Base-by-base conservation (phyloP, 2,113 vertebrate species). In the Pelobates fuscus region DNA sequence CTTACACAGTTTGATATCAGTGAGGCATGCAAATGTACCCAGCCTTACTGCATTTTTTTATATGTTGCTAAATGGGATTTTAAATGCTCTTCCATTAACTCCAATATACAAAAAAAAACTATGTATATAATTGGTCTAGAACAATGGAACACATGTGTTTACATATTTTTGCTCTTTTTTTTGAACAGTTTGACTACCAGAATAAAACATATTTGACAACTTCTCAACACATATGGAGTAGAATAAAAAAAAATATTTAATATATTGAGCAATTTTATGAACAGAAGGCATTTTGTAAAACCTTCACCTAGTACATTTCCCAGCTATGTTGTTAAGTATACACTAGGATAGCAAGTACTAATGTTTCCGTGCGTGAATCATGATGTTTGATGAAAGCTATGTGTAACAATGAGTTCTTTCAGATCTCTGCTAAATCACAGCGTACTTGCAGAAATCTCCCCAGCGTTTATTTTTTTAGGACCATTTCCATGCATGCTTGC, bases 381-480 rank as follows among this genome's bases (percentile, higher is more conserved):
- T 30, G 70, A 68, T 67, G 84, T 93, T 92, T 92, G 89, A 90
- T 86, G 84, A 83, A 85, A 89, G 86, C 79, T 41, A 74, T 58
- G 82, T 85, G 67, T 82, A 88, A 94, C 92, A 93, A 79, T 89
- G 81, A 82, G 71, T 77, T 88, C 92, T 94, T 91, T 92, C 86
- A 95, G 89, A 88, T 84, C 78, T 80, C 88, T 62, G 46, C 82
- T 88, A 86, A 89, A 90, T 87, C 85, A 76, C 62, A 68, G 83
- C 88, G 86, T 76, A 70, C 83, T 85, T 79, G 75, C 84, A 86
- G 84, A 92, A 91, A 83, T 62, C 18, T 86, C 91, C 90, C 87
- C 84, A 83, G 64, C 15, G 18, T 91, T 93, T 94, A 86, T 93
- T 92, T 94, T 91, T 86, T 80, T 87, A 88, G 86, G 87, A 87